Evolutionary conservation across 2,888 invertebrate genomes (phyloP).

Genomic region (Agrochola lychnidis): DNA sequence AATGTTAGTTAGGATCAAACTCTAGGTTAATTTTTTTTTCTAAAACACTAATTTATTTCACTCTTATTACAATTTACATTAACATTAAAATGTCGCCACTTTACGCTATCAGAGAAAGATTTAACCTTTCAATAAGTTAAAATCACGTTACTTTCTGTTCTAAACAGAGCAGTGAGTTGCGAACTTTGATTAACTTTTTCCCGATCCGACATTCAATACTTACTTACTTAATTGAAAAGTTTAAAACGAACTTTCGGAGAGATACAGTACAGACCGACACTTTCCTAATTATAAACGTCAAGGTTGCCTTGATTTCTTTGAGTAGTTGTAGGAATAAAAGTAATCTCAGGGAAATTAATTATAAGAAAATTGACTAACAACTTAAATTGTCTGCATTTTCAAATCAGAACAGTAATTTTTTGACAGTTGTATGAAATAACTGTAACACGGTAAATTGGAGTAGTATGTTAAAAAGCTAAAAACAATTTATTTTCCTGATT

Average conservation of each 20-base stretch:
- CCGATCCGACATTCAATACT: constrained; percentile 74
- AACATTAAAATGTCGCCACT: neutral
- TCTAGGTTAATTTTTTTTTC: neutral
- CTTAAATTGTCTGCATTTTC: neutral
- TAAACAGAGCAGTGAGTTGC: constrained; percentile 67
- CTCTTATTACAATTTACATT: constrained; percentile 2
- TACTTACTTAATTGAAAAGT: constrained; percentile 80
- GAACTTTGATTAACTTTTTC: constrained; percentile 77
- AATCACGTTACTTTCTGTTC: constrained; percentile 64
- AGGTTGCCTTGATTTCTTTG: constrained; percentile 29
- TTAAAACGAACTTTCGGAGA: constrained; percentile 70
- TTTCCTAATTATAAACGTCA: constrained; percentile 66
- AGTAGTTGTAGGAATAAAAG: constrained; percentile 12
- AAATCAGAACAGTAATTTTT: neutral
- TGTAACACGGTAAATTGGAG: neutral
- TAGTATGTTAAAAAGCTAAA: too few species aligned
- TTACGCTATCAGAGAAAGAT: constrained; percentile 16
- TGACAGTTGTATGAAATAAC: neutral
- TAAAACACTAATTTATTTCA: neutral
- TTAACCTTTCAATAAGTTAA: constrained; percentile 64
- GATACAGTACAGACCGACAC: constrained; percentile 59
- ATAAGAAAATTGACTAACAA: neutral
- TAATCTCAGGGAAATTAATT: neutral
- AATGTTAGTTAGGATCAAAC: too few species aligned
- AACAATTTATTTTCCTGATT: neutral